Evolutionary conservation across 2,888 invertebrate genomes (phyloP), one percentile per base, ranked within the genome.

Genomic region (Erpobdella octoculata): DNA sequence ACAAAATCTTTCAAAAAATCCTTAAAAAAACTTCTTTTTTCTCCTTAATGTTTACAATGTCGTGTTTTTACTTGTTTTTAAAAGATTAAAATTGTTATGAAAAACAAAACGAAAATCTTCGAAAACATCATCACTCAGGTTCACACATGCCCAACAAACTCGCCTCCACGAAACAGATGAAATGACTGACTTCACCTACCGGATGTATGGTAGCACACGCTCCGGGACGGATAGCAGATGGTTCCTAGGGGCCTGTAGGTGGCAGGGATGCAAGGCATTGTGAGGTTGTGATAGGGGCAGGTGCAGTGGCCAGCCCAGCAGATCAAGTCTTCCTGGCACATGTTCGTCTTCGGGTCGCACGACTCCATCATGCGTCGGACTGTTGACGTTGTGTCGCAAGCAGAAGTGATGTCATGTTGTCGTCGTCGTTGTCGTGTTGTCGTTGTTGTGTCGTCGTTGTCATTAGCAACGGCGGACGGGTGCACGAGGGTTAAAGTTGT

Each of bases 201-300:
- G 28, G 62, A 33, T 5, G 35, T 35, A 35, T 62, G 62, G 35
- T 28, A 62, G 35, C 62, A 62, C n/a, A 62, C 33, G 33, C 33
- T n/a, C 31, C n/a, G n/a, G 62, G 62, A 62, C 35, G 62, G 62
- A 62, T 62, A n/a, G 35, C 62, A 62, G 33, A 31, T 31, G 4
- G 62, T 33, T 62, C 33, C 31, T 28, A 62, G 62, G 28, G 35
- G 62, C 18, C 33, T 62, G 62, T 62, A 62, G 33, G 28, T n/a
- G 28, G 31, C 35, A 62, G 31, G 62, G 62, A 62, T 62, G 31
- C 62, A 62, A 31, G 62, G 62, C 62, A 33, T n/a, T 28, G n/a
- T 62, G 62, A 35, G 31, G 62, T 62, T 62, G 62, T 62, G 62
- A 35, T 62, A 35, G 33, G 31, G n/a, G n/a, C 62, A 62, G 62